Percentiles rank a stretch among this genome's conserved stretches.
Evolutionary conservation across 1,140 invertebrate species (phyloP).

Genomic region (Reticulitermes speratus): DNA sequence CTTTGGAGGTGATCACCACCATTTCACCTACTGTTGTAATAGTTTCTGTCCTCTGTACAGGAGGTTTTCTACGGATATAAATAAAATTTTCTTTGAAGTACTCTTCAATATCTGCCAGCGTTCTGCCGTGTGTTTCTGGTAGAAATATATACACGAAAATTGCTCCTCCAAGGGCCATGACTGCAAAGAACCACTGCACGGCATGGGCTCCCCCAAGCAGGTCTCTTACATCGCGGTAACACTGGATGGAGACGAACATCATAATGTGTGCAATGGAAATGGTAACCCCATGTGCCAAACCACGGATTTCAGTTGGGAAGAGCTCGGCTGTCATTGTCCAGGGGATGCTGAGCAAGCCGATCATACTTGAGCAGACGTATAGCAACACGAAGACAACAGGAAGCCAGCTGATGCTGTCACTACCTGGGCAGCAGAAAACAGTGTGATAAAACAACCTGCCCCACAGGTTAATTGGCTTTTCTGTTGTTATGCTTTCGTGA

Average conservation of each 20-base stretch:
- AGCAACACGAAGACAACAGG: slow-evolving; percentile 52
- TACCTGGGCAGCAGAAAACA: slow-evolving; percentile 16
- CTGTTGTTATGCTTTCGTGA: neutral
- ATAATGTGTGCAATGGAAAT: slow-evolving; percentile 54
- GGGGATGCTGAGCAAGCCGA: slow-evolving; percentile 58
- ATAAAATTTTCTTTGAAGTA: slow-evolving; percentile 54
- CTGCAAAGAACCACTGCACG: slow-evolving; percentile 69
- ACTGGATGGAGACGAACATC: slow-evolving; percentile 56
- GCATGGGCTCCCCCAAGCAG: slow-evolving; percentile 57
- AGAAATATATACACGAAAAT: slow-evolving; percentile 62
- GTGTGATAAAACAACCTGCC: neutral
- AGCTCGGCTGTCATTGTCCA: slow-evolving; percentile 63
- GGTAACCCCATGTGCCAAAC: slow-evolving; percentile 54
- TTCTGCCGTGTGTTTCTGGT: slow-evolving; percentile 71
- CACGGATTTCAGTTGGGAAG: slow-evolving; percentile 59
- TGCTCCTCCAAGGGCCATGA: slow-evolving; percentile 56
- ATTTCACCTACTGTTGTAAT: neutral
- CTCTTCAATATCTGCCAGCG: slow-evolving; percentile 65
- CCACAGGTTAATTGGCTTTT: neutral
- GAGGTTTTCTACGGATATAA: slow-evolving; percentile 36
- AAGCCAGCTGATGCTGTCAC: slow-evolving; percentile 35
- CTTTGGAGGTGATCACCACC: neutral
- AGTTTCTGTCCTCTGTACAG: neutral
- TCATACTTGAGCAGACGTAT: slow-evolving; percentile 57
- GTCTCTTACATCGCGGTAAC: slow-evolving; percentile 48